These are phyloP conservation scores for Montipora capricornis DNA, from an alignment of 64 coral and sea anemone species.

Conservation along the genomic window DNA sequence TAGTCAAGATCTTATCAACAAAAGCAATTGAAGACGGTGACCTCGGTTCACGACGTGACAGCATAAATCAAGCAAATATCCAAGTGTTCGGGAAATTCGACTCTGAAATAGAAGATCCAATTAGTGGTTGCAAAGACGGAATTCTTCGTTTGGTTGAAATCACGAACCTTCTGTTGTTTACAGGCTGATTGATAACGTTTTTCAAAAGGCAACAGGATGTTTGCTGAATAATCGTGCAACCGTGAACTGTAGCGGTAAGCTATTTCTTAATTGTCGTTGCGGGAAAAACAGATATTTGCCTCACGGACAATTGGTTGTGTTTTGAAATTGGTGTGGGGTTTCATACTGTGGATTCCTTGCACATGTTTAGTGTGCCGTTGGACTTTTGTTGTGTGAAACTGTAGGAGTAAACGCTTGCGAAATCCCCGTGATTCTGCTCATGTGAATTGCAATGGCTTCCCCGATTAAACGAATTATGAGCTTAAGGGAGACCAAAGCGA, in stretches of 20 bases:
- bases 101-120: slow-evolving; percentile 19
- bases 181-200: background rate
- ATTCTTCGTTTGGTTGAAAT: slow-evolving; percentile 33
- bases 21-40: slow-evolving; percentile 9
- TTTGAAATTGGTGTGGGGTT: slow-evolving; percentile 27
- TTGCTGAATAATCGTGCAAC: background rate
- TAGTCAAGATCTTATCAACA: background rate
- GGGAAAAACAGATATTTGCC: background rate
- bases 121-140: slow-evolving; percentile 16
- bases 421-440: background rate
- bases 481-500: slow-evolving; percentile 14
- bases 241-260: slow-evolving; percentile 11
- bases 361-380: slow-evolving; percentile 23
- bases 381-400: background rate
- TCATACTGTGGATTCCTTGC: slow-evolving; percentile 31
- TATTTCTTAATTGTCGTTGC: slow-evolving; percentile 18
- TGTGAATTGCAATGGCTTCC: slow-evolving; percentile 37
- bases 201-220: background rate
- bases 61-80: slow-evolving; percentile 37
- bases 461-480: slow-evolving; percentile 72
- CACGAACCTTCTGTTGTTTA: slow-evolving; percentile 41
- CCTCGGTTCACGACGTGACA: slow-evolving; percentile 18
- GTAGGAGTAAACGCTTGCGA: background rate
- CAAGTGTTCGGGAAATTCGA: slow-evolving; percentile 46
- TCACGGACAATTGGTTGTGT: background rate